Base-by-base conservation (phyloP, 1,140 invertebrate species). In the Hypothenemus hampei region DNA sequence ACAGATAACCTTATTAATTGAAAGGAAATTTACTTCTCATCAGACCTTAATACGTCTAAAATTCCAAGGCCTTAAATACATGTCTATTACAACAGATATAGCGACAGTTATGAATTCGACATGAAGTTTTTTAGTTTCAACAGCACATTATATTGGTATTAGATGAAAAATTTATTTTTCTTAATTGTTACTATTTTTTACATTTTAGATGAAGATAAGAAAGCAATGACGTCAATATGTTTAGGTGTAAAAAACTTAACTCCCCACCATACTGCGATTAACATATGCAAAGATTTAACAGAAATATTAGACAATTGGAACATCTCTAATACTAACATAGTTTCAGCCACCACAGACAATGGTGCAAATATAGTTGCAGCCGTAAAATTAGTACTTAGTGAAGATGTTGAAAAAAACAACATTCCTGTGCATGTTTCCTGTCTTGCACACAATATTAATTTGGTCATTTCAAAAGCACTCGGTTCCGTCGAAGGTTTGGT, bases 391-490 rank as follows among this genome's bases (percentile, higher is more conserved):
- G 6, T 29, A 29, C n/a, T 29, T 7, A n/a, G 26, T 7, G 36
- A 13, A 40, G n/a, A n/a, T n/a, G n/a, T n/a, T n/a, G n/a, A n/a
- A n/a, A n/a, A n/a, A n/a, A n/a, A n/a, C n/a, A 29, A 29, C 26
- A 29, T n/a, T n/a, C n/a, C n/a, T n/a, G n/a, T n/a, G n/a, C 40
- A 43, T 23, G 19, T 22, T 7, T 22, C 40, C 5, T 43, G 40
- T 43, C n/a, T 43, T 7, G 40, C 40, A 4, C 40, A 43, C 19
- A 43, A 22, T 15, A 43, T 43, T 43, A 43, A 43, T 24, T 43
- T 43, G 16, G 22, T 43, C 3, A 13, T 43, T 23, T 23, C 40
- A 23, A 43, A 43, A 24, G 20, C 20, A 43, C 19, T 43, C 11
- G 40, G 40, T 3, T 4, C 5, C 10, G 40, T 43, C 11, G 22